Conservation (phyloP, 2,888 invertebrate species). For the Candidula unifasciata region DNA sequence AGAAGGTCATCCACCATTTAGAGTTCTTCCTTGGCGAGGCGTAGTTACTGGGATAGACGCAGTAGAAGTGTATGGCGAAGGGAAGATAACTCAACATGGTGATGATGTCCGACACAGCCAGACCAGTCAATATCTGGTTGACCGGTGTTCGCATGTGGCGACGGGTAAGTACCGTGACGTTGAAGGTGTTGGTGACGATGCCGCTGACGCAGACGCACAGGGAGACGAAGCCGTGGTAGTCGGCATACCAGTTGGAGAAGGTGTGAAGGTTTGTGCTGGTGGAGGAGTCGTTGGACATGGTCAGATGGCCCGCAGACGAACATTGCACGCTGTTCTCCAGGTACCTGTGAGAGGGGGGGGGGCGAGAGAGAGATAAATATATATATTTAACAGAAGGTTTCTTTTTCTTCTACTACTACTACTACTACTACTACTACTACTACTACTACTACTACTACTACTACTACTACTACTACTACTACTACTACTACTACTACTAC, state of each 20-base stretch:
- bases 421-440: too few relatives aligned
- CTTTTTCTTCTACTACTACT: too few relatives aligned
- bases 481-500: too few relatives aligned
- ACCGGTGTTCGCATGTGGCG: slow-evolving; percentile 93
- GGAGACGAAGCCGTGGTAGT: slow-evolving; percentile 89
- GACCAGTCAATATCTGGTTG: slow-evolving; percentile 89
- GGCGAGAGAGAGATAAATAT: too few relatives aligned
- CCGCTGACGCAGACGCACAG: slow-evolving; percentile 92
- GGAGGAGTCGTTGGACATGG: slow-evolving; percentile 56
- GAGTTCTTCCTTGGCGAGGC: slow-evolving; percentile 69
- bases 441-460: too few relatives aligned
- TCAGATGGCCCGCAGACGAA: slow-evolving; percentile 32
- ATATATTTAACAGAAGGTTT: too few relatives aligned
- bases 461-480: too few relatives aligned
- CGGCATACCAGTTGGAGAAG: slow-evolving; percentile 68
- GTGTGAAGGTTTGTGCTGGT: slow-evolving; percentile 55
- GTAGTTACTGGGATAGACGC: slow-evolving; percentile 60
- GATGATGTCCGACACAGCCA: slow-evolving; percentile 92
- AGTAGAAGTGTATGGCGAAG: slow-evolving; percentile 85
- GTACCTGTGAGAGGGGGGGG: slow-evolving; percentile 54
- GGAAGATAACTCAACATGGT: slow-evolving; percentile 95
- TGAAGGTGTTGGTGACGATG: slow-evolving; percentile 92
- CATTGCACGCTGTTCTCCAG: slow-evolving; percentile 62
- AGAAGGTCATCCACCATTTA: slow-evolving; percentile 77
- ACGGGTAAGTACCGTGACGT: slow-evolving; percentile 89